Evolutionary conservation across 2,888 invertebrate genomes (phyloP), one percentile per base, ranked within the genome.

Genomic region (Apamea epomidion): DNA sequence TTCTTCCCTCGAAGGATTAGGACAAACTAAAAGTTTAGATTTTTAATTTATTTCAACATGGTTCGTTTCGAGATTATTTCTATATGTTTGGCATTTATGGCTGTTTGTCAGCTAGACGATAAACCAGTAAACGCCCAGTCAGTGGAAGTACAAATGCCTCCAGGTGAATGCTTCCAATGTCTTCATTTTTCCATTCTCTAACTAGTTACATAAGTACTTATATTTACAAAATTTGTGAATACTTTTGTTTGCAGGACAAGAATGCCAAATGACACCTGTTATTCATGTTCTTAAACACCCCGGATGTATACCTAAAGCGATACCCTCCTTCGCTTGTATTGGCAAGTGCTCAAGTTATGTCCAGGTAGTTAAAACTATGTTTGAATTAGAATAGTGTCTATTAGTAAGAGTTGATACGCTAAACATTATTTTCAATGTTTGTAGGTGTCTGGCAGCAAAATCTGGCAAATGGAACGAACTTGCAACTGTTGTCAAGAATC

Each of bases 401-500:
- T 69, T 62, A 18, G 10, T 42, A n/a, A n/a, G 21, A 21, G 21
- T 76, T 0, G 16, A 67, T 42, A 37, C 5, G 29, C 29, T 29
- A 42, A 64, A 32, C 5, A 12, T 54, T 21, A 42, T 45, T 58
- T 29, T 2, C 25, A 25, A 81, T 45, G 10, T 48, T n/a, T 71
- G 0, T 16, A 87, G 99, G 99, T 99, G 14, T 99, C 99, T 60
- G 99, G 99, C 12, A 99, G 99, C 90, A 99, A 99, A 97, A 98
- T 99, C 93, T 99, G 99, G 99, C 99, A 99, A 97, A 99, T 99
- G 98, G 99, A 99, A 95, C 97, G 99, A 51, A 99, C 99, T 1
- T 99, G 99, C 93, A 99, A 99, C 98, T 99, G 99, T 94, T 99
- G 99, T 93, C 99, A 99, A 95, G 99, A 99, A 94, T 99, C 99